Base-by-base conservation (phyloP, 2,888 invertebrate species). In the Agapetus fuscipes region DNA sequence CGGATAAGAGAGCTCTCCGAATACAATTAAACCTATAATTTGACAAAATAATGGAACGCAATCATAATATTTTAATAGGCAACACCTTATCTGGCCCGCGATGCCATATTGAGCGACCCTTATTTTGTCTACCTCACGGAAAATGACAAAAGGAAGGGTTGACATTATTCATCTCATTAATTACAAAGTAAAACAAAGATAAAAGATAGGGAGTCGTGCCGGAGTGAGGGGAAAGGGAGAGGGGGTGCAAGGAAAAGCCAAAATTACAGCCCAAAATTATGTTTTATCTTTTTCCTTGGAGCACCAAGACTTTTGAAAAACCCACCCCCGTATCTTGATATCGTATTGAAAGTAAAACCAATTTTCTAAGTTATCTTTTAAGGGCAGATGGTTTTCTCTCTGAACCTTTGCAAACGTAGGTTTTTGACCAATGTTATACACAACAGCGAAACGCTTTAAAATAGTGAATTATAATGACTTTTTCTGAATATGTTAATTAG, bases 161-260 rank as follows among this genome's bases (percentile, higher is more conserved):
- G 42, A 40, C 46, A 46, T 46, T 46, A 46, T 43, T 46, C 45
- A 43, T 46, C 42, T 43, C 46, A 46, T 46, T 46, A 46, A 46
- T 46, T 46, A 46, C 46, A 46, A 42, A 46, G 43, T 46, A 39
- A 46, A 40, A 46, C 46, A 46, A 46, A 46, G 46, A 46, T 46
- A 43, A 46, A 41, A 37, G 41, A 36, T 36, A 40, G 30, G 37
- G 29, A 31, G 39, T 24, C 13, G 16, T 14, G 31, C 24, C 25
- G 28, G 29, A n/a, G 34, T 15, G 11, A 17, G 3, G 15, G n/a
- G 35, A 13, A 26, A 17, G 14, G 11, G 25, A 11, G 30, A 17
- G 30, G 17, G 17, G 17, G 17, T 24, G 29, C 28, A 25, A 37
- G 17, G 30, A 37, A 17, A 17, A 30, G 26, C 25, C 37, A 34